Conservation (phyloP, 2,113 vertebrate genomes). For the Leuciscus idus region DNA sequence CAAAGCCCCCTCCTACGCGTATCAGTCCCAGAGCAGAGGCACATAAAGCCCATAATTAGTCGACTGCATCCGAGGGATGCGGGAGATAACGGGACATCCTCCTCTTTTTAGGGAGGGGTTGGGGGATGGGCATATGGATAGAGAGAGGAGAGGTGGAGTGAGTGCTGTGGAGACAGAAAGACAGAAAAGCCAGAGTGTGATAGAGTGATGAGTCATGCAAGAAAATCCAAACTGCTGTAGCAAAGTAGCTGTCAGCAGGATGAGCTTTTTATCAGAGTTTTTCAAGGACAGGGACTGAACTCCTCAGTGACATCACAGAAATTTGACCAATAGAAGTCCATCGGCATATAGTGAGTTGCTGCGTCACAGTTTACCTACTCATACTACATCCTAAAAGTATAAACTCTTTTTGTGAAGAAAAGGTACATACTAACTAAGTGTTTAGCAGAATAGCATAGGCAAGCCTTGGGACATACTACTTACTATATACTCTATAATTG, state of each 20-base stretch:
- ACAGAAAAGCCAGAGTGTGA: slow-evolving; percentile 17
- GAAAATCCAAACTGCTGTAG: slow-evolving; percentile 23
- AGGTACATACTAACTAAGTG: too few relatives aligned
- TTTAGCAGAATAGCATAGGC: too few relatives aligned
- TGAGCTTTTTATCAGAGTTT: slow-evolving; percentile 14
- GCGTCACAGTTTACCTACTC: too few relatives aligned
- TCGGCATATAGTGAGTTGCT: too few relatives aligned
- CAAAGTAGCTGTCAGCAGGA: slow-evolving; percentile 43
- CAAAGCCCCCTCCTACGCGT: not conserved
- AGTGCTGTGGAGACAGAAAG: not conserved
- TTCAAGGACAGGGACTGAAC: not conserved
- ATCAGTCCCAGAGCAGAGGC: slow-evolving; percentile 40
- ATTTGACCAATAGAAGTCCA: not conserved
- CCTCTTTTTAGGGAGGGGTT: not conserved
- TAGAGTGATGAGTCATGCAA: slow-evolving; percentile 48
- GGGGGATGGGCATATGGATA: not conserved
- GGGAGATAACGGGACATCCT: slow-evolving; percentile 34
- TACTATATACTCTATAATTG: too few relatives aligned
- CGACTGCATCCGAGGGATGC: slow-evolving; percentile 3
- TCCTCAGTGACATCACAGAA: slow-evolving; percentile 3
- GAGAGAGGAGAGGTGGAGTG: not conserved
- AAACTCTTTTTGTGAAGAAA: too few relatives aligned
- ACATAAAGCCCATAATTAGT: slow-evolving; percentile 51
- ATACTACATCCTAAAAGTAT: too few relatives aligned
- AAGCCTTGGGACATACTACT: too few relatives aligned